Evolutionary conservation across 2,113 vertebrate species (phyloP).

Genomic region (Colistium nudipinnis): DNA sequence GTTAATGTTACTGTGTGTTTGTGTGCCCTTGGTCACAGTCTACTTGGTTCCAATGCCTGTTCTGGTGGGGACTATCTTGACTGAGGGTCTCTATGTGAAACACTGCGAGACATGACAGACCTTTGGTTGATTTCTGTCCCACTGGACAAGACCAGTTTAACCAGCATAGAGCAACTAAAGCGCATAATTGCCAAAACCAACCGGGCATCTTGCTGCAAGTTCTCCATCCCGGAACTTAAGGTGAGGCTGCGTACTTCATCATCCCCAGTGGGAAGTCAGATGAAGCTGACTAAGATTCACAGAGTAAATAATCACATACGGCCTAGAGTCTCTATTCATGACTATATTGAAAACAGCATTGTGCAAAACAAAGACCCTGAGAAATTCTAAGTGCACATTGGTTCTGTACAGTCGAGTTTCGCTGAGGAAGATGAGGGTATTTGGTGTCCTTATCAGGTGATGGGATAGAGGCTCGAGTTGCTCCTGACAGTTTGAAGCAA

Average conservation of each 20-base stretch:
- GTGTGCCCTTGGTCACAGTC: constrained; percentile 23
- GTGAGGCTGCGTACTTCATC: constrained; percentile 70
- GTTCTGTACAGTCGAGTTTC: constrained; percentile 44
- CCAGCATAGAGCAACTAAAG: constrained; percentile 90
- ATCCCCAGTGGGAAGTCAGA: neutral
- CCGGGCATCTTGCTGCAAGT: constrained; percentile 87
- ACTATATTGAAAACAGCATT: neutral
- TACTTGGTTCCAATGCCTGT: constrained; percentile 32
- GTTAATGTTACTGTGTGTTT: constrained; percentile 8
- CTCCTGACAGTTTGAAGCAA: constrained; percentile 67
- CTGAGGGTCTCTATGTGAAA: constrained; percentile 22
- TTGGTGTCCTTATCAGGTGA: constrained; percentile 75
- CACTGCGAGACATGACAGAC: constrained; percentile 83
- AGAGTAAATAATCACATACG: neutral
- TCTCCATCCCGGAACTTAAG: constrained; percentile 94
- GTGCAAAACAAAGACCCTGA: neutral
- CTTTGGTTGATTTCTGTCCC: constrained; percentile 96
- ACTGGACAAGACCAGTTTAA: constrained; percentile 88
- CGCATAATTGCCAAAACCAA: constrained; percentile 86
- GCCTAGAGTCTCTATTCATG: neutral
- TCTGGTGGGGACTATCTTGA: constrained; percentile 6
- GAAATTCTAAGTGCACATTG: neutral
- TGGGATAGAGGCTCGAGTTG: constrained; percentile 69
- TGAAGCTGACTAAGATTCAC: neutral
- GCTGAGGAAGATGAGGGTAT: constrained; percentile 66